Conservation (phyloP, 1,140 invertebrate genomes). For the Zaprionus lachaisei region DNA sequence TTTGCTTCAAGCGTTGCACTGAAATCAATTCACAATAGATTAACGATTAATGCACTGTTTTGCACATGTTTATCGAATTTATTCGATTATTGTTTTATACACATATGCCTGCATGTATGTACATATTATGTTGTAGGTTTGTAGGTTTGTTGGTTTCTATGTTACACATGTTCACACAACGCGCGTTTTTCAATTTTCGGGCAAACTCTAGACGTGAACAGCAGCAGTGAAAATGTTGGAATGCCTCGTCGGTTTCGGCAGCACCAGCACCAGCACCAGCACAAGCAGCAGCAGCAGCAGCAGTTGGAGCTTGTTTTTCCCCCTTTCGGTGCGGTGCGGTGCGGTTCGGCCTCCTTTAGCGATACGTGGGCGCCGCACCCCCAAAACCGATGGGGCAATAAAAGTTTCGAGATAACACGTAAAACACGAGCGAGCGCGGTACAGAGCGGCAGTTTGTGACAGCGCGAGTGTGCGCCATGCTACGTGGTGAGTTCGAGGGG, state of each 20-base stretch:
- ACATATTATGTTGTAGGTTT: neutral
- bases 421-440: constrained; percentile 28
- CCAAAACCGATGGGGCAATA: constrained; percentile 58
- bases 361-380: constrained; percentile 76
- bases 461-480: constrained; percentile 24
- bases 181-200: neutral
- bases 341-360: constrained; percentile 52
- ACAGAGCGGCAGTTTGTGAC: neutral
- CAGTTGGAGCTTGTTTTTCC: constrained; percentile 42
- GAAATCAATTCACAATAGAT: constrained; percentile 31
- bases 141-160: neutral
- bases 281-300: neutral
- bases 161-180: neutral
- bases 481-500: constrained; percentile 15
- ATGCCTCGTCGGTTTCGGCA: constrained; percentile 36
- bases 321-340: constrained; percentile 12
- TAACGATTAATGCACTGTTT: neutral
- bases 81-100: too few relatives aligned
- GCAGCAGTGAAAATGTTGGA: constrained; percentile 67
- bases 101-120: neutral
- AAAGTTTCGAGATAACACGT: constrained; percentile 80
- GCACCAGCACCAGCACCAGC: too few relatives aligned
- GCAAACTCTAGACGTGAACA: constrained; percentile 19
- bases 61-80: neutral
- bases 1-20: constrained; percentile 63